These are phyloP conservation scores for Acrocephalus scirpaceus DNA, from an alignment of 2,797 vertebrate species.

Conservation along the genomic window DNA sequence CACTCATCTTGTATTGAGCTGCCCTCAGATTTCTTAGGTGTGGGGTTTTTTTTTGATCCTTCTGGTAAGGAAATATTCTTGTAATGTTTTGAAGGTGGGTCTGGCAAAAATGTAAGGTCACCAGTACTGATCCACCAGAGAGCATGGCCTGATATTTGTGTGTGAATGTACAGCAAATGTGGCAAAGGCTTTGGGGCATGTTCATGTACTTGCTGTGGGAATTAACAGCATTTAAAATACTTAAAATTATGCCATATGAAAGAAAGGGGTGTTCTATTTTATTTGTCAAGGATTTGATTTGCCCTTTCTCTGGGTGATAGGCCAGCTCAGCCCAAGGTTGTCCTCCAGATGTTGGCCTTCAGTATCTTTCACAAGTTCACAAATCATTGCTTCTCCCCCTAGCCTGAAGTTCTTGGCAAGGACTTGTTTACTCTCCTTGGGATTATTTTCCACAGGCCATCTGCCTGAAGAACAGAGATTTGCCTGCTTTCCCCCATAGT, in stretches of 20 bases:
- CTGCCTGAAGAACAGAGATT: constrained; percentile 63
- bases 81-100: not conserved
- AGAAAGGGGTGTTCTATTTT: not conserved
- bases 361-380: not conserved
- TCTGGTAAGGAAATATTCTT: not conserved
- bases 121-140: not conserved
- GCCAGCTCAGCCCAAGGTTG: not conserved
- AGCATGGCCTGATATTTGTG: not conserved
- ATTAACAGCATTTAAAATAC: not conserved
- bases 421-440: constrained; percentile 55
- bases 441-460: constrained; percentile 65
- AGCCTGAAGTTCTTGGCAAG: constrained; percentile 41
- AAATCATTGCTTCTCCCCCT: not conserved
- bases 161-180: accelerated
- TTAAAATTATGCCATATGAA: not conserved
- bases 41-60: not conserved
- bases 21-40: not conserved
- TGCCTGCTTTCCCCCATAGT: constrained; percentile 49
- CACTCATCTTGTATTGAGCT: not conserved
- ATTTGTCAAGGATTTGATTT: not conserved
- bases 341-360: constrained; percentile 46
- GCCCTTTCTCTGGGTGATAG: not conserved
- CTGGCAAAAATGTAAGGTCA: not conserved
- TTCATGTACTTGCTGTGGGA: not conserved
- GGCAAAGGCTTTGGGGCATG: not conserved